Percentiles rank a stretch among this genome's conserved stretches.
These are phyloP conservation scores for Porites divaricata DNA, from an alignment of 92 coral and sea anemone species.

Conservation along the genomic window DNA sequence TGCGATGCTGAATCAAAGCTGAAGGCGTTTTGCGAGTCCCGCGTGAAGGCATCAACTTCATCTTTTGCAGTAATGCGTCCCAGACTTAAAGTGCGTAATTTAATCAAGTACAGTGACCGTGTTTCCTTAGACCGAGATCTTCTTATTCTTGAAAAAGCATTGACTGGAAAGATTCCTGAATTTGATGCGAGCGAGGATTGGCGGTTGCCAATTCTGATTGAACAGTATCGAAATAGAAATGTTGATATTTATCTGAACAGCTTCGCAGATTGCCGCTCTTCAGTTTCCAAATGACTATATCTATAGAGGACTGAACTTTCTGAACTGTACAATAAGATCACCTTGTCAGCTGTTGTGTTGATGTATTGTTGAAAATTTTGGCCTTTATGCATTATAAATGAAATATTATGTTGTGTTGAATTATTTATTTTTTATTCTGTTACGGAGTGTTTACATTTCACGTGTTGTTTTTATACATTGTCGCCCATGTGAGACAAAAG, in stretches of 20 bases:
- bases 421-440: too few relatives aligned
- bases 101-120: constrained; percentile 59
- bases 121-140: constrained; percentile 54
- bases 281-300: constrained; percentile 29
- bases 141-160: constrained; percentile 58
- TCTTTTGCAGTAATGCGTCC: constrained; percentile 58
- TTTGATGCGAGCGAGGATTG: constrained; percentile 64
- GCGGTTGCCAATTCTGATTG: constrained; percentile 59
- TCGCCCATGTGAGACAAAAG: too few relatives aligned
- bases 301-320: too few relatives aligned
- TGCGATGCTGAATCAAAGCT: constrained; percentile 58
- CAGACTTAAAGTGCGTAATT: constrained; percentile 54
- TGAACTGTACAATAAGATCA: too few relatives aligned
- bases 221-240: constrained; percentile 57
- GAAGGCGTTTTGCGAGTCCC: constrained; percentile 53
- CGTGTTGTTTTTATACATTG: too few relatives aligned
- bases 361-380: too few relatives aligned
- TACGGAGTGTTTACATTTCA: too few relatives aligned
- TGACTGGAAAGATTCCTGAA: constrained; percentile 59
- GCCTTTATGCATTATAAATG: too few relatives aligned
- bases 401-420: too few relatives aligned
- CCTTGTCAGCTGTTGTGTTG: too few relatives aligned
- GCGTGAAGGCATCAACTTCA: constrained; percentile 45
- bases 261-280: constrained; percentile 30
- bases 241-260: constrained; percentile 46